A percentile compares a stretch with the other conserved stretches of the same genome.
These are phyloP conservation scores for Nesoenas mayeri DNA, from an alignment of 2,113 vertebrate species.

Conservation along the genomic window DNA sequence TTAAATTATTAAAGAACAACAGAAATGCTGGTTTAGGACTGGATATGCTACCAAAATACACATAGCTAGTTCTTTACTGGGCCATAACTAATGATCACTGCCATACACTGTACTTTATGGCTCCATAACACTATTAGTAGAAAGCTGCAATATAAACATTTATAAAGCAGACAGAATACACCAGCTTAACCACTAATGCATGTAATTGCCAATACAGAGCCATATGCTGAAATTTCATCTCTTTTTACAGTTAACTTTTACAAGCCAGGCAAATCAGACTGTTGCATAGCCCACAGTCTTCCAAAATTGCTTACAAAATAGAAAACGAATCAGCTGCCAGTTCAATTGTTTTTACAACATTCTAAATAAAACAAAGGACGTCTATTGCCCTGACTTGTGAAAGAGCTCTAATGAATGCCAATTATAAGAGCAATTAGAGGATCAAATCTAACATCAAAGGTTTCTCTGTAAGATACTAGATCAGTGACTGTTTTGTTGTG, in stretches of 20 bases:
- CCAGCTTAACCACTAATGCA: background rate
- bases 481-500: background rate
- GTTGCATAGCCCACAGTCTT: background rate
- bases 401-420: background rate
- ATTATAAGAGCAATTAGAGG: conserved; percentile 3
- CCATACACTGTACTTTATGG: background rate
- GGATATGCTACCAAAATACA: background rate
- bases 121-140: background rate
- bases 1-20: background rate
- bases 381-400: background rate
- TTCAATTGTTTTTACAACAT: background rate
- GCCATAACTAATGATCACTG: background rate
- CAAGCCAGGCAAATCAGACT: background rate
- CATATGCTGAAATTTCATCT: conserved; percentile 14
- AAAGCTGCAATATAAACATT: conserved; percentile 3
- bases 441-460: background rate
- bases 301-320: conserved; percentile 2
- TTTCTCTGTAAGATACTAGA: background rate
- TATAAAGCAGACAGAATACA: conserved; percentile 1
- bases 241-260: background rate
- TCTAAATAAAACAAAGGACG: background rate
- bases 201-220: background rate
- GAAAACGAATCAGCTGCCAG: background rate
- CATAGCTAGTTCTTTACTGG: background rate
- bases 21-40: background rate